Evolutionary conservation across 2,888 invertebrate species (phyloP).

Genomic region (Acronicta aceris): DNA sequence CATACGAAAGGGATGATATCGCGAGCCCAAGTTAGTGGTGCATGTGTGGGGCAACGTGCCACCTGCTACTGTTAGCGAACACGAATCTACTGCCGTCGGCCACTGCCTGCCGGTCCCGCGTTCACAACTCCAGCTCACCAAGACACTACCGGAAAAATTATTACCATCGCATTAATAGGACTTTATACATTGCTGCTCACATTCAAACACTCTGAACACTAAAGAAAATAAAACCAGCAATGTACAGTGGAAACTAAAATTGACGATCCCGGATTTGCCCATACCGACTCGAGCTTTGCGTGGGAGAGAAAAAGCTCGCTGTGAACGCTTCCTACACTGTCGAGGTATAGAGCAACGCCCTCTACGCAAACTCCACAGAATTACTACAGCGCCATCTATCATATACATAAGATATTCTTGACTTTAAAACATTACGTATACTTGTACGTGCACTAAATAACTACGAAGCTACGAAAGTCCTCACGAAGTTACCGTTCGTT

Average conservation of each 20-base stretch:
- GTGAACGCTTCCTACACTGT: conserved; percentile 36
- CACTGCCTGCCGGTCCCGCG: conserved; percentile 75
- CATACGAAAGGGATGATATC: conserved; percentile 81
- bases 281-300: conserved; percentile 43
- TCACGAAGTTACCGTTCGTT: neutral
- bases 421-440: neutral
- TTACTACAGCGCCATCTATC: conserved; percentile 66
- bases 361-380: conserved; percentile 48
- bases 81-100: conserved; percentile 82
- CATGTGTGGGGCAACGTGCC: conserved; percentile 71
- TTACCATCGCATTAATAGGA: conserved; percentile 13
- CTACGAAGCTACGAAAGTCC: neutral
- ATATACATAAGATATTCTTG: neutral
- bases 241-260: conserved; percentile 50
- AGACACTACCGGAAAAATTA: conserved; percentile 40
- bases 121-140: conserved; percentile 73
- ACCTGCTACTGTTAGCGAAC: conserved; percentile 83
- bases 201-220: neutral
- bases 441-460: neutral
- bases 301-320: conserved; percentile 65
- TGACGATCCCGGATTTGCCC: conserved; percentile 3
- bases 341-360: conserved; percentile 49
- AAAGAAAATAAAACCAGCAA: conserved; percentile 51
- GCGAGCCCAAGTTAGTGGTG: conserved; percentile 78
- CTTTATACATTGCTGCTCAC: conserved; percentile 49